Evolutionary conservation across 1,140 invertebrate species (phyloP).

Genomic region (Drosophila melanogaster): DNA sequence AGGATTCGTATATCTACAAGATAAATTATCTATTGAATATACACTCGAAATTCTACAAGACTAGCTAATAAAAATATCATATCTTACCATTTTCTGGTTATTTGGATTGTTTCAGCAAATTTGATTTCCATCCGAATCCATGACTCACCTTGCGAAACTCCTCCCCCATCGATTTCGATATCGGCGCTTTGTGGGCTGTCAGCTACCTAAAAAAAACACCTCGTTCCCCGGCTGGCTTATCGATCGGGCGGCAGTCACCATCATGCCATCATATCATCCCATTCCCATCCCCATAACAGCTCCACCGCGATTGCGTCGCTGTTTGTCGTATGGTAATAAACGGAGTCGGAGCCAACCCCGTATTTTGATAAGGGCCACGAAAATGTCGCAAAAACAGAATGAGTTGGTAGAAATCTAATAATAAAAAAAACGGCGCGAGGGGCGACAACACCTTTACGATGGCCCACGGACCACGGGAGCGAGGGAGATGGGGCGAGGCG

Average conservation of each 20-base stretch:
- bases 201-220: conserved; percentile 37
- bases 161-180: conserved; percentile 25
- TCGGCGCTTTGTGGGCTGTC: conserved; percentile 9
- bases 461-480: background rate
- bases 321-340: conserved; percentile 55
- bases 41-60: too few species aligned
- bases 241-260: conserved; percentile 37
- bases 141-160: conserved; percentile 38
- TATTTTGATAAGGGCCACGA: conserved; percentile 58
- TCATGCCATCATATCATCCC: conserved; percentile 7
- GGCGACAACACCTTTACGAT: conserved; percentile 34
- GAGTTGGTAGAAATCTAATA: conserved; percentile 62
- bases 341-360: conserved; percentile 50
- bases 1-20: too few species aligned
- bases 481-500: conserved; percentile 1
- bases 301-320: conserved; percentile 27
- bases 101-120: too few species aligned
- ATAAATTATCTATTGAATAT: too few species aligned
- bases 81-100: too few species aligned
- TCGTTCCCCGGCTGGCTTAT: conserved; percentile 22
- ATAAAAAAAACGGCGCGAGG: conserved; percentile 39
- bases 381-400: conserved; percentile 74
- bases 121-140: background rate
- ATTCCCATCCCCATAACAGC: background rate
- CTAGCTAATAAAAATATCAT: too few species aligned